Conservation (phyloP, 2,113 vertebrate genomes). For the Pangasianodon gigas region DNA sequence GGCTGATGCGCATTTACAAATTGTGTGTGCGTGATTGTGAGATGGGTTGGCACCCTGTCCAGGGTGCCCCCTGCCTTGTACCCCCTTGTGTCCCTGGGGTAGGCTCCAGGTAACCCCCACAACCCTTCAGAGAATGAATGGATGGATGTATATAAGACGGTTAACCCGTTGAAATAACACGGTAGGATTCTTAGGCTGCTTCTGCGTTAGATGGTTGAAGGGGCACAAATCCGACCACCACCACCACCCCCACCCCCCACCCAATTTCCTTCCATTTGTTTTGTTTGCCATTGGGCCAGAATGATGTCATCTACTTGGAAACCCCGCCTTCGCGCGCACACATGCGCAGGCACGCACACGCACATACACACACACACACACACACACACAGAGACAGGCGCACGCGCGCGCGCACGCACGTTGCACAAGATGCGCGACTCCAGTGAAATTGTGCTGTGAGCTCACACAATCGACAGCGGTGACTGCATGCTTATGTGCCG, state of each 20-base stretch:
- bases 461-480: slow-evolving; percentile 34
- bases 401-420: slow-evolving; percentile 47
- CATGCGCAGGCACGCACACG: slow-evolving; percentile 49
- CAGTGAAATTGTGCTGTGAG: slow-evolving; percentile 64
- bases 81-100: too few species aligned
- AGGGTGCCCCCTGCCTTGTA: too few species aligned
- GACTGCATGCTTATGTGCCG: neutral
- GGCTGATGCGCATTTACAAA: too few species aligned
- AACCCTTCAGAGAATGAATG: too few species aligned
- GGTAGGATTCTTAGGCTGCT: neutral
- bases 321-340: slow-evolving; percentile 62
- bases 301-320: slow-evolving; percentile 77
- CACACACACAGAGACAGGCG: neutral
- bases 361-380: neutral
- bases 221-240: neutral
- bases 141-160: too few species aligned
- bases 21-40: too few species aligned
- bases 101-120: too few species aligned
- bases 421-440: slow-evolving; percentile 63
- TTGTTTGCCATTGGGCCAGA: slow-evolving; percentile 67
- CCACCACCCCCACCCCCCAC: too few species aligned
- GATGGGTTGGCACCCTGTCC: too few species aligned
- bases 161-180: neutral
- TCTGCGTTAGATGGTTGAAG: neutral
- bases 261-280: slow-evolving; percentile 47